phyloP scores from a whole-genome alignment of 2,113 vertebrate genomes.

The Microcebus murinus region DNA sequence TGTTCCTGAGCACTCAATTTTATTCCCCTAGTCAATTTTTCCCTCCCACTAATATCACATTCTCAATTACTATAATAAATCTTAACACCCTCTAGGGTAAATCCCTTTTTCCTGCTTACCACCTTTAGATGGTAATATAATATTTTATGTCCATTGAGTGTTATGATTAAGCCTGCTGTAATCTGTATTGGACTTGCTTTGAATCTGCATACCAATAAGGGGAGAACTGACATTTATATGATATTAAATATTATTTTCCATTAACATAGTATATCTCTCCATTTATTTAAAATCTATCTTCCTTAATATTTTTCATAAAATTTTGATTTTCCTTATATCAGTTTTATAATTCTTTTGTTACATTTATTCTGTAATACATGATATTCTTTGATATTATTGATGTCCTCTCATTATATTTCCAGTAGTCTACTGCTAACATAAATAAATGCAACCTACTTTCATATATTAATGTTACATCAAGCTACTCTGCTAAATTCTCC shows the following conservation, averaged over 20 bases:
- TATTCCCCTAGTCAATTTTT: not conserved
- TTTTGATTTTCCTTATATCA: conserved; percentile 19
- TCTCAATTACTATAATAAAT: not conserved
- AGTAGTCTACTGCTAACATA: not conserved
- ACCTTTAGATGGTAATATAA: not conserved
- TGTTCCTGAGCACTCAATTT: not conserved
- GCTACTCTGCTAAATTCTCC: not conserved
- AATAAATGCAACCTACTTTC: not conserved
- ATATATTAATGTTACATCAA: not conserved
- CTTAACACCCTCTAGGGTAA: not conserved
- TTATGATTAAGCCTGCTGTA: not conserved
- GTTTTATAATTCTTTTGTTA: not conserved
- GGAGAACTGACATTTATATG: not conserved
- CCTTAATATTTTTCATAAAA: not conserved
- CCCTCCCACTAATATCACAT: not conserved
- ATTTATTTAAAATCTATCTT: conserved; percentile 45
- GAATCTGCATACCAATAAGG: not conserved
- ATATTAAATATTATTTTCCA: not conserved
- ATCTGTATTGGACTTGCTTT: not conserved
- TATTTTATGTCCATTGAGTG: not conserved
- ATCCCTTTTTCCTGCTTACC: not conserved
- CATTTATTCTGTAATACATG: not conserved
- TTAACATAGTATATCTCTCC: not conserved
- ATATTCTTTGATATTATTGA: not conserved
- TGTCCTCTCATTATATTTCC: not conserved